Evolutionary conservation across 2,113 vertebrate genomes (phyloP).

Genomic region (Urocynchramus pylzowi): DNA sequence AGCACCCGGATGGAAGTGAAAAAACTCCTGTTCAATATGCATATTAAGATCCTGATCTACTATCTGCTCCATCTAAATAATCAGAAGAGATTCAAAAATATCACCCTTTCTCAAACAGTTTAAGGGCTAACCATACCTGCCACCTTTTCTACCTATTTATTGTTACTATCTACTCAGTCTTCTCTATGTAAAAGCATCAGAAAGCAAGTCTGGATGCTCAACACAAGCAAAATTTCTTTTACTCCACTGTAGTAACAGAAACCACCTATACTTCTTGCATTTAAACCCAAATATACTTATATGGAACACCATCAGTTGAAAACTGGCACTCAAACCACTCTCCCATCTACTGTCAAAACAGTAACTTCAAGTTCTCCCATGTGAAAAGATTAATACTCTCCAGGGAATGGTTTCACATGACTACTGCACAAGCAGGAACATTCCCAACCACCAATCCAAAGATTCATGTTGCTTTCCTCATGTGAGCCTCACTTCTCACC

Average conservation of each 20-base stretch:
- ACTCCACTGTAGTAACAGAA: background rate
- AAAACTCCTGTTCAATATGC: background rate
- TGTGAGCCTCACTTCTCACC: rapidly evolving
- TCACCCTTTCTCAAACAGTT: background rate
- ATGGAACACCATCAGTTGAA: background rate
- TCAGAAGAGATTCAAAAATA: background rate
- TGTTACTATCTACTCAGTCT: background rate
- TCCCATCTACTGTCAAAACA: background rate
- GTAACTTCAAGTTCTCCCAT: background rate
- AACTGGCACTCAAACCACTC: background rate
- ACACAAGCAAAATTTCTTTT: background rate
- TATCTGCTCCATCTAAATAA: background rate
- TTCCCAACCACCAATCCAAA: background rate
- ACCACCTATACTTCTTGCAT: background rate
- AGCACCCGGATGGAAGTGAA: background rate
- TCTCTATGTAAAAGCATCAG: background rate
- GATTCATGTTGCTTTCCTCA: rapidly evolving
- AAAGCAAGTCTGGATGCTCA: background rate
- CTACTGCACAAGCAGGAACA: background rate
- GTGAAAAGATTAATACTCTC: background rate
- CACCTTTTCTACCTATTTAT: background rate
- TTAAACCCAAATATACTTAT: background rate
- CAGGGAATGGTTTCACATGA: background rate
- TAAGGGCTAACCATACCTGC: background rate
- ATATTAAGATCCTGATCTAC: background rate